Evolutionary conservation across 2,113 vertebrate species (phyloP).

Genomic region (Propithecus coquereli): DNA sequence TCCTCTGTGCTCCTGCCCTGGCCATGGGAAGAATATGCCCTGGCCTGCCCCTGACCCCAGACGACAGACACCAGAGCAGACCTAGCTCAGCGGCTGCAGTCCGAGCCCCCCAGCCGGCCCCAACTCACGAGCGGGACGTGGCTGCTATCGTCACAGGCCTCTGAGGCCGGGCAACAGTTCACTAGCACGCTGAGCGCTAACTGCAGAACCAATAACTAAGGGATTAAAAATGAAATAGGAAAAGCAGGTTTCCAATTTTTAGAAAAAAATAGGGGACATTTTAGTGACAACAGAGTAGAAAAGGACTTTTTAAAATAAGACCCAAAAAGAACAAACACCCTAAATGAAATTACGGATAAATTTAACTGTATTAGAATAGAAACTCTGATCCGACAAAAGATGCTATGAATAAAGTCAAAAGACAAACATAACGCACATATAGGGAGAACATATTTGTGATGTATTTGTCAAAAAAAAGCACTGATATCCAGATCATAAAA

Average conservation of each 20-base stretch:
- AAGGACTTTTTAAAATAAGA: neutral
- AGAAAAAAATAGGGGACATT: neutral
- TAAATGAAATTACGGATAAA: neutral
- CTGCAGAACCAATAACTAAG: neutral
- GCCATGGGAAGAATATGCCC: accelerated
- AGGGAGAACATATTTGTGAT: neutral
- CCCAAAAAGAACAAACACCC: neutral
- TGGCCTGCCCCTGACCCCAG: no score
- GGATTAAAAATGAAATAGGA: neutral
- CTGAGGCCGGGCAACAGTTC: neutral
- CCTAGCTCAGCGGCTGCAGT: neutral
- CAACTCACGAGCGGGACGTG: accelerated
- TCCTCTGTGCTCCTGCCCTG: neutral
- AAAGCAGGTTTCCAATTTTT: neutral
- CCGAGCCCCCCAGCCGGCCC: accelerated
- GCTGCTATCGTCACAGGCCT: accelerated
- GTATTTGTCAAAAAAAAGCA: neutral
- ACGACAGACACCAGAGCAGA: neutral
- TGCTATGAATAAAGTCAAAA: neutral
- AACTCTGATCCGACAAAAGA: neutral
- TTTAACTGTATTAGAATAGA: neutral
- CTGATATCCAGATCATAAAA: neutral
- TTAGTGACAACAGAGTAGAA: neutral
- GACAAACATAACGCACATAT: neutral
- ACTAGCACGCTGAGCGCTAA: no score